Evolutionary conservation across 2,888 invertebrate genomes (phyloP).

Genomic region (Drosophila kanekoi): DNA sequence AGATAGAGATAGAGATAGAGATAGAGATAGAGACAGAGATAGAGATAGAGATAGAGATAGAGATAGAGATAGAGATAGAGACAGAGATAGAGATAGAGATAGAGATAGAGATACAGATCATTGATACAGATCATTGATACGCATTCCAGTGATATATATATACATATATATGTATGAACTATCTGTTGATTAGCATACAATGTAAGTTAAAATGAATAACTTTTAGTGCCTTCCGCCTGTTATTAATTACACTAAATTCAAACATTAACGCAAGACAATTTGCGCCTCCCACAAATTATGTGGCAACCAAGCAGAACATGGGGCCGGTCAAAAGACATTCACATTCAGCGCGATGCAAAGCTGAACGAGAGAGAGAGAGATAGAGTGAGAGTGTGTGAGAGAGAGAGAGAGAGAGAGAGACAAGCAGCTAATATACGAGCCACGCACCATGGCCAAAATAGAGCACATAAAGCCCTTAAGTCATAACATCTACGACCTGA

Average conservation of each 20-base stretch:
- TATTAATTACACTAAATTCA: constrained; percentile 77
- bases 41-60: too few relatives aligned
- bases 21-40: too few relatives aligned
- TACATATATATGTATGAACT: constrained; percentile 3
- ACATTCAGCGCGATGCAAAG: constrained; percentile 4
- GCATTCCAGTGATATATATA: not conserved
- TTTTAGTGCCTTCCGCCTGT: constrained; percentile 34
- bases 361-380: not conserved
- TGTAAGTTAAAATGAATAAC: constrained; percentile 28
- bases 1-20: too few relatives aligned
- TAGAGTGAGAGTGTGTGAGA: not conserved
- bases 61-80: too few relatives aligned
- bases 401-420: not conserved
- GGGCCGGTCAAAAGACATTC: constrained; percentile 16
- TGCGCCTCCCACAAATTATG: constrained; percentile 78
- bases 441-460: constrained; percentile 48
- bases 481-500: constrained; percentile 62
- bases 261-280: constrained; percentile 77
- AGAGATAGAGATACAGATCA: too few relatives aligned
- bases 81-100: too few relatives aligned
- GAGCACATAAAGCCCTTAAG: constrained; percentile 61
- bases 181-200: constrained; percentile 64
- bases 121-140: constrained; percentile 4
- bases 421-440: constrained; percentile 17
- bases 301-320: constrained; percentile 70